Evolutionary conservation across 2,888 invertebrate species (phyloP), one percentile per base, ranked within the genome.

Genomic region (Philereme transversata): DNA sequence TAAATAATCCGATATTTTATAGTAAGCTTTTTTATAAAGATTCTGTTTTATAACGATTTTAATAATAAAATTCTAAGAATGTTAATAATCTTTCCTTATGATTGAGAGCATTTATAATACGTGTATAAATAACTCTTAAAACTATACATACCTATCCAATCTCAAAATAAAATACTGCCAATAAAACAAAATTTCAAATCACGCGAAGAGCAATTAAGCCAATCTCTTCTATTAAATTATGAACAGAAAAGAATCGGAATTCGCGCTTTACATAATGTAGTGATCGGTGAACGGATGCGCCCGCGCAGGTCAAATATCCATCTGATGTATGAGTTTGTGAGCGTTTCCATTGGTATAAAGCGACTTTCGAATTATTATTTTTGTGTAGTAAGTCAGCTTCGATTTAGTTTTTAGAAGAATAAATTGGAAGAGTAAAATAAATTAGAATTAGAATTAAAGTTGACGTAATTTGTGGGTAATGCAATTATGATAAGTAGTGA

Each of bases 211-310:
- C 40, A 5, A 40, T 6, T 40, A 40, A 40, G 49, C 43, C 49
- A 49, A 55, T 49, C 8, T 48, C 10, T 11, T 4, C 6, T 48
- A 40, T 46, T 38, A 38, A 56, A 44, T 45, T 5, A 46, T 22
- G n/a, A 46, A 51, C 34, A 45, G 40, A 47, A 57, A 51, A 41
- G 51, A 47, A 48, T 43, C 11, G 51, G 40, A 51, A 48, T 57
- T 51, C 8, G 47, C 57, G 5, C 10, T 47, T 57, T 47, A 43
- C 47, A 51, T 47, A 57, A 57, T 45, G 8, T 34, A 35, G 5
- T 40, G 41, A 54, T 54, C 45, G 62, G 81, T 71, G 83, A 83
- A 65, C 73, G 84, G 80, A 74, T 77, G 77, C 79, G 76, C 72
- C 61, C 47, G 74, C 76, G 75, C 77, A 71, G 81, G 76, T 79